Evolutionary conservation across 2,888 invertebrate species (phyloP).

Genomic region (Apotomis capreana): DNA sequence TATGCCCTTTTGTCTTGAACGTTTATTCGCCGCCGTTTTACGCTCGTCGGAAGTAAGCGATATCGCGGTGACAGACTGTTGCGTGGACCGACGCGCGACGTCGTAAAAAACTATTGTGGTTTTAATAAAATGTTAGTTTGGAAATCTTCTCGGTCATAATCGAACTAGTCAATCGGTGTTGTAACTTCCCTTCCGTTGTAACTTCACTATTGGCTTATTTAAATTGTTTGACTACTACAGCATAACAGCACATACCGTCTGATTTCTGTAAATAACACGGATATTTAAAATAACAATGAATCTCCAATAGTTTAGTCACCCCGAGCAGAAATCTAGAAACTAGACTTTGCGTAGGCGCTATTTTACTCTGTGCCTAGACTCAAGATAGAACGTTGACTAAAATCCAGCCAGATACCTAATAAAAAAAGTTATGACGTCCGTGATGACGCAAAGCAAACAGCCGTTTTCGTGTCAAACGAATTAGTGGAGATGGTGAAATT

Average conservation of each 20-base stretch:
- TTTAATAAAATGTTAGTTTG: background rate
- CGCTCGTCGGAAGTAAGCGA: slow-evolving; percentile 22
- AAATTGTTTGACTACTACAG: too few relatives aligned
- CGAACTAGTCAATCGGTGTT: too few relatives aligned
- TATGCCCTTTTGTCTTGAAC: background rate
- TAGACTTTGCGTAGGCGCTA: background rate
- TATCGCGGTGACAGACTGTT: slow-evolving; percentile 34
- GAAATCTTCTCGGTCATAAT: background rate
- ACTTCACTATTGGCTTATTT: too few relatives aligned
- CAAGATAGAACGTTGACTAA: slow-evolving; percentile 5
- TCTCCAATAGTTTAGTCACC: slow-evolving; percentile 23
- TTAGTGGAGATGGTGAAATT: slow-evolving; percentile 13
- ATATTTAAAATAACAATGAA: background rate
- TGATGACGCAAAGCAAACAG: slow-evolving; percentile 23
- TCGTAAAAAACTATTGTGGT: slow-evolving; percentile 21
- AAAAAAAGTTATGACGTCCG: slow-evolving; percentile 27
- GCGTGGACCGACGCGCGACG: slow-evolving; percentile 6
- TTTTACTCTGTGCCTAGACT: background rate
- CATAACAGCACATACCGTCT: background rate
- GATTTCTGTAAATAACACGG: background rate
- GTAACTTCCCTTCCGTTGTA: too few relatives aligned
- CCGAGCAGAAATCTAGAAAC: background rate
- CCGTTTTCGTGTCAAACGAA: slow-evolving; percentile 14
- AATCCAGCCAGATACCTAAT: slow-evolving; percentile 12
- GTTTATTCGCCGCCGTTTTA: slow-evolving; percentile 3